Base-by-base conservation (phyloP, 2,797 vertebrate genomes). In the Telmatherina bonti region DNA sequence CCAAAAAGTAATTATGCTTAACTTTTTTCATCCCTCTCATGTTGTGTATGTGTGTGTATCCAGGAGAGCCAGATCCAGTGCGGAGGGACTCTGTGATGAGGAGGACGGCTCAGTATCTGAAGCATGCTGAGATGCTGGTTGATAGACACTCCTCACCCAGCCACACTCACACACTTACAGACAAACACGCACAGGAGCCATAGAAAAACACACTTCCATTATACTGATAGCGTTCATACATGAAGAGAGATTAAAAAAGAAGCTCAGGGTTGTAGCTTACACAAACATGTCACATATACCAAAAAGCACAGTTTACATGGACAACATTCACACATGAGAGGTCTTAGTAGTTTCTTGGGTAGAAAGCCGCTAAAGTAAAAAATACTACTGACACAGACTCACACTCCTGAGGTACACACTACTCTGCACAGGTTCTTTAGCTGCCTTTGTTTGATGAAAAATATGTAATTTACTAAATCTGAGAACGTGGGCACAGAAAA, bases 21-120 rank as follows among this genome's bases (percentile, higher is more conserved):
- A 27, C 31, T 24, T 30, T 54, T 10, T 15, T 4, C 2, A 6
- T n/a, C 18, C 43, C 43, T 7, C 38, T 15, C 5, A 5, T 5
- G 15, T 1, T 10, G 16, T 3, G 33, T 41, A 7, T 53, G 41
- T 52, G 26, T 35, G 11, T 79, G 24, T n/a, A 26, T 75, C 12
- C 71, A 97, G 96, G 92, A 63, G 96, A 97, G 61, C 92, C 90
- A 0, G 94, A 94, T 62, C 85, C 91, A 0, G 84, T 87, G 13
- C 94, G 95, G 33, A 91, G 87, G 69, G 95, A 96, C 58, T 93
- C 93, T 0, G 95, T 96, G 76, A 96, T 95, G 87, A 96, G 92
- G 82, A 93, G 92, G 81, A 96, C 95, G 0, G 95, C 95, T 0
- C 93, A 96, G 85, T 97, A 96, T 63, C 90, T 97, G 45, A 91